Evolutionary conservation across 2,888 invertebrate genomes (phyloP).

Genomic region (Molanna angustata): DNA sequence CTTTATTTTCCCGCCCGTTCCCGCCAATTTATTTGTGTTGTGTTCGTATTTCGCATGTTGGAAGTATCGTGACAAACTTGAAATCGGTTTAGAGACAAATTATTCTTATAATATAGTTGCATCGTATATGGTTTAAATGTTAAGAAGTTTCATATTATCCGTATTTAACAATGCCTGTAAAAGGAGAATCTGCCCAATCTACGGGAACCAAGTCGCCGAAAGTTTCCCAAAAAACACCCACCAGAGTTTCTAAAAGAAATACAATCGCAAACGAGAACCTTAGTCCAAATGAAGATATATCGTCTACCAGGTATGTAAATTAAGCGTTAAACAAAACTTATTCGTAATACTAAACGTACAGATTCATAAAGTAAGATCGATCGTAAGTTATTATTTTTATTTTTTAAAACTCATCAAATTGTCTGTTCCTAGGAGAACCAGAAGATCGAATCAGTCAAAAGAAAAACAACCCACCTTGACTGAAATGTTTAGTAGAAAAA

Average conservation of each 20-base stretch:
- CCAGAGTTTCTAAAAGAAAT: constrained; percentile 6
- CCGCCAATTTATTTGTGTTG: constrained; percentile 1
- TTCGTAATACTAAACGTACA: too few relatives aligned
- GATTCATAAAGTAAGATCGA: too few relatives aligned
- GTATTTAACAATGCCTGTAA: constrained; percentile 13
- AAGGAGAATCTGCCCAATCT: neutral
- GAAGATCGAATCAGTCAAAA: constrained; percentile 8
- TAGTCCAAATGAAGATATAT: constrained; percentile 20
- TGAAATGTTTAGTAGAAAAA: constrained; percentile 28
- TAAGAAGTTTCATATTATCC: too few relatives aligned
- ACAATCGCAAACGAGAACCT: constrained; percentile 21
- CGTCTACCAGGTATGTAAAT: constrained; percentile 14
- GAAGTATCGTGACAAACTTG: too few relatives aligned
- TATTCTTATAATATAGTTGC: too few relatives aligned
- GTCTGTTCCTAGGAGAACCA: constrained; percentile 14
- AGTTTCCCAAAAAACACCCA: constrained; percentile 18
- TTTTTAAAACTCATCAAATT: too few relatives aligned
- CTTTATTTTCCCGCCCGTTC: neutral
- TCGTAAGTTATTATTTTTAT: too few relatives aligned
- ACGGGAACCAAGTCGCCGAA: constrained; percentile 7
- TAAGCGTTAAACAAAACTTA: too few relatives aligned
- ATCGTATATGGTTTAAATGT: too few relatives aligned
- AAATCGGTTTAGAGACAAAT: too few relatives aligned
- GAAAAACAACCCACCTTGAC: constrained; percentile 20
- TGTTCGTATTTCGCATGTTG: too few relatives aligned